phyloP scores from a whole-genome alignment of 92 coral and sea anemone species.

The Muricea muricata region DNA sequence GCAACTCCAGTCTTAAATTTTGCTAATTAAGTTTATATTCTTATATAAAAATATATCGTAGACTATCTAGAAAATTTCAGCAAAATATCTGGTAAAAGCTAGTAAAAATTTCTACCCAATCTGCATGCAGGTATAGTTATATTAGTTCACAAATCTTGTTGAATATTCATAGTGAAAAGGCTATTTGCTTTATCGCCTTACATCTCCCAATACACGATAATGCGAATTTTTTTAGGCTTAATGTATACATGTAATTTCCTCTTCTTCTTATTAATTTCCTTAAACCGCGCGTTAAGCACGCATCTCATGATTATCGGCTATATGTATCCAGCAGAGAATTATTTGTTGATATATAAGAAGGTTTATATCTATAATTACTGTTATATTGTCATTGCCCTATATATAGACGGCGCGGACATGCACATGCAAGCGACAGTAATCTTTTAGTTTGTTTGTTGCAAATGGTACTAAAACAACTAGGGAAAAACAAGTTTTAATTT shows the following conservation, averaged over 20 bases:
- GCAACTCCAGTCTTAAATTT: too few relatives aligned
- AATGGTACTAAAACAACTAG: too few relatives aligned
- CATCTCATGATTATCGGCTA: neutral
- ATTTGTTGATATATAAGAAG: neutral
- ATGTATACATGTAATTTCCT: slow-evolving; percentile 1
- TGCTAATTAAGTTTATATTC: too few relatives aligned
- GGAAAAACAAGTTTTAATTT: too few relatives aligned
- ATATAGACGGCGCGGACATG: neutral
- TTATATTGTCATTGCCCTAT: neutral
- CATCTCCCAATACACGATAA: neutral
- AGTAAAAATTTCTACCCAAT: too few relatives aligned
- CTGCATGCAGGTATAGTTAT: too few relatives aligned
- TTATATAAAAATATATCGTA: too few relatives aligned
- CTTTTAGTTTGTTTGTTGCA: too few relatives aligned
- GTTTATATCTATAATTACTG: neutral
- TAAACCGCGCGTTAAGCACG: neutral
- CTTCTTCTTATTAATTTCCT: neutral
- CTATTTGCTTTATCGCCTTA: neutral
- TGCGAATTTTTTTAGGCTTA: neutral
- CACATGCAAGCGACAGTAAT: too few relatives aligned
- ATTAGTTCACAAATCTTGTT: too few relatives aligned
- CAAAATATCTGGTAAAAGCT: too few relatives aligned
- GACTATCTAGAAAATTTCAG: too few relatives aligned
- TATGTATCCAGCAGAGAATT: slow-evolving; percentile 2
- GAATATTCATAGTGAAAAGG: neutral